A percentile compares a stretch with the other conserved stretches of the same genome.
Evolutionary conservation across 64 coral and sea anemone genomes (phyloP).

Genomic region (Orbicella faveolata): DNA sequence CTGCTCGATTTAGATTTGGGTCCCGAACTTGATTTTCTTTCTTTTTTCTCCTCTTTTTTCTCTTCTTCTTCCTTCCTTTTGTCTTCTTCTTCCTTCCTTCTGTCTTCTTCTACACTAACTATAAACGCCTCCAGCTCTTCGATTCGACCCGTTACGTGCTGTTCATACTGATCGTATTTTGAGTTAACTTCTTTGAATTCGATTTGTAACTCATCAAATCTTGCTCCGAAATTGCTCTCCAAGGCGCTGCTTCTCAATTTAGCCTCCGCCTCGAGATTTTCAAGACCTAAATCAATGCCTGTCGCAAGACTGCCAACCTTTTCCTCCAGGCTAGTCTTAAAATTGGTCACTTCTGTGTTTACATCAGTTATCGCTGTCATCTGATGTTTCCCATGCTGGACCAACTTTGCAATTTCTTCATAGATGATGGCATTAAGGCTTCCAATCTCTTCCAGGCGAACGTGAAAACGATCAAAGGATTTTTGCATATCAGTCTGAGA

Average conservation of each 20-base stretch:
- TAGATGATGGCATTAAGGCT: constrained; percentile 16
- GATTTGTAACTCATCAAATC: constrained; percentile 12
- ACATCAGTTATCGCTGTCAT: constrained; percentile 7
- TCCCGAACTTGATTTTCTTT: background rate
- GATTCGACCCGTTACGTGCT: constrained; percentile 2
- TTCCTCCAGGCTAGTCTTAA: constrained; percentile 3
- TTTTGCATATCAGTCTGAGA: constrained; percentile 29
- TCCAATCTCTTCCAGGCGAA: constrained; percentile 40
- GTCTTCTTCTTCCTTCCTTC: background rate
- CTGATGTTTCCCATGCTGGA: background rate
- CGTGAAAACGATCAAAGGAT: constrained; percentile 21
- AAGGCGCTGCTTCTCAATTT: background rate
- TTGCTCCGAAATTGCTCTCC: background rate
- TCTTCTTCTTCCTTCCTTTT: background rate
- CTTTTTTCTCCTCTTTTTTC: background rate
- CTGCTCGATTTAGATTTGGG: background rate
- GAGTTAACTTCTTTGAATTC: background rate
- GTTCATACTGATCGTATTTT: background rate
- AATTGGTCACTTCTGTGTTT: background rate
- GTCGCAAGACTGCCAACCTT: constrained; percentile 26
- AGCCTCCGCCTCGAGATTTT: constrained; percentile 21
- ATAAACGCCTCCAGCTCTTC: constrained; percentile 7
- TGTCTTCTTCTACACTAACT: constrained; percentile 10
- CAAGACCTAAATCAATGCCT: background rate
- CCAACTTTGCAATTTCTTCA: constrained; percentile 27